Evolutionary conservation across 2,797 vertebrate genomes (phyloP), one percentile per base, ranked within the genome.

Genomic region (Cossypha dichroa): DNA sequence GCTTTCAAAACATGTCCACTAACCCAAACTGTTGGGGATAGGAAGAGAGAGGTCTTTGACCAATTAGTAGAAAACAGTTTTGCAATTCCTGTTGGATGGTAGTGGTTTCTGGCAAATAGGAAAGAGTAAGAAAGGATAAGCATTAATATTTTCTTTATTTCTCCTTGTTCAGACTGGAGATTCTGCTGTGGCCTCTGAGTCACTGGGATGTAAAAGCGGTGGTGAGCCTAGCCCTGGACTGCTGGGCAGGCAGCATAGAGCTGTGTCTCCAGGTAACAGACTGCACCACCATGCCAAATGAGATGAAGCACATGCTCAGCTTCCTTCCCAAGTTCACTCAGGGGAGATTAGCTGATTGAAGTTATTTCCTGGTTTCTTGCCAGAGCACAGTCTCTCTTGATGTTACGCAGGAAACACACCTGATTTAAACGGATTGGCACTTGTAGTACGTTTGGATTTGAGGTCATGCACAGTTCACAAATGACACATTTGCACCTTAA

Each of bases 311-410:
- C 60, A 40, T 19, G 54, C 76, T 88, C 85, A 73, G 45, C 41
- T 93, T 92, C 67, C 86, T 95, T 89, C 67, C 60, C 56, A 9
- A 41, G 45, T 75, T 96, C 70, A n/a, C 38, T 19, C 28, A 10
- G 60, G 72, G 56, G 28, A 85, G 62, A 77, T 94, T 33, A 89
- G 45, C 22, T 73, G 58, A 23, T 62, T 92, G 67, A 89, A 75
- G 52, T 85, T 94, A 26, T 89, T 93, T 92, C 86, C 78, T 93
- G 92, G 88, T 84, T 26, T 41, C 18, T 72, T 67, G 56, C 91
- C 91, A 49, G 48, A 76, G 18, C 31, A n/a, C 21, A 36, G 25
- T 41, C 33, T 84, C 11, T 52, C 60, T 94, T 91, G 67, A 85
- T 85, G 46, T 66, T 93, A 9, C 2, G n/a, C 84, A 93, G 92